Conservation (phyloP, 2,888 invertebrate genomes). For the Sarcophaga caerulescens region DNA sequence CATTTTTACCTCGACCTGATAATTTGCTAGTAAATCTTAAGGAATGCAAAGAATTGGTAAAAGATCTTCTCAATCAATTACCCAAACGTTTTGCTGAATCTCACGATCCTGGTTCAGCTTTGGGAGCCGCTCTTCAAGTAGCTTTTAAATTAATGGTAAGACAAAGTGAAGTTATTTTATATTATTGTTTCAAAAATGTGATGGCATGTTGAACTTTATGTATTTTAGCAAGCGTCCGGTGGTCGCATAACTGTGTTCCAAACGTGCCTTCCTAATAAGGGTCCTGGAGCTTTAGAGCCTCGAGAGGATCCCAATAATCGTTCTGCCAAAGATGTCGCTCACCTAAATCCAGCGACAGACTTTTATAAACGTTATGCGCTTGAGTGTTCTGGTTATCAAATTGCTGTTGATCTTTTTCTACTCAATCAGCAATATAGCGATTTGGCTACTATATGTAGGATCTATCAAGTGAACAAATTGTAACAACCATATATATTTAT, state of each 20-base stretch:
- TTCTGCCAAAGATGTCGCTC: constrained; percentile 90
- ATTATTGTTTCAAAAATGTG: background rate
- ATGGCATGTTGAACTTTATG: background rate
- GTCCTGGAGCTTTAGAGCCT: constrained; percentile 92
- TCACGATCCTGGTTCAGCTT: constrained; percentile 89
- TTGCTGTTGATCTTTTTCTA: constrained; percentile 97
- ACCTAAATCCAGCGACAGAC: constrained; percentile 97
- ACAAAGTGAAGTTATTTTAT: too few species aligned
- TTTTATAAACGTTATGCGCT: constrained; percentile 98
- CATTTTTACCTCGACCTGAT: constrained; percentile 96
- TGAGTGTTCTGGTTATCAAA: constrained; percentile 97
- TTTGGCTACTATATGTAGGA: constrained; percentile 94
- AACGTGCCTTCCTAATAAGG: constrained; percentile 91
- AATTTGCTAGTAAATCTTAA: constrained; percentile 95
- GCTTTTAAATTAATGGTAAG: constrained; percentile 94
- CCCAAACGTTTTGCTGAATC: constrained; percentile 88
- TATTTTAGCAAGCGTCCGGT: constrained; percentile 89
- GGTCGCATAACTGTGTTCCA: constrained; percentile 98
- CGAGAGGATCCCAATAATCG: constrained; percentile 94
- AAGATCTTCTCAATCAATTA: constrained; percentile 88
- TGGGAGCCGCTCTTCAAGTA: constrained; percentile 96
- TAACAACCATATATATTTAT: too few species aligned
- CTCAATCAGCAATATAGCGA: constrained; percentile 96
- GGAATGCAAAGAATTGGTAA: constrained; percentile 89
- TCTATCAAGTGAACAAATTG: background rate